Conservation (phyloP, 2,797 vertebrate genomes). For the Meriones psammophilus region DNA sequence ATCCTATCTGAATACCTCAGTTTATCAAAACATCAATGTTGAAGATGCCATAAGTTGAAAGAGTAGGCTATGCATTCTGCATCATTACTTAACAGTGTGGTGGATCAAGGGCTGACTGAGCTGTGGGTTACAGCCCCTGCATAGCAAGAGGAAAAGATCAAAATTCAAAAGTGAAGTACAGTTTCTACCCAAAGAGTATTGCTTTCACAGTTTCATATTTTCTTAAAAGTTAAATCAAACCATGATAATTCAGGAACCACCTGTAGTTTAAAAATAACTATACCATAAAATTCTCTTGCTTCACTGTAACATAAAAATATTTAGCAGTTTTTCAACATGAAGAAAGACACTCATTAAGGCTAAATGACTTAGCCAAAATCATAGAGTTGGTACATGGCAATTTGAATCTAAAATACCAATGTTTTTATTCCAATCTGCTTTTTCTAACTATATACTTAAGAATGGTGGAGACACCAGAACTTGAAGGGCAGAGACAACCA, state of each 20-base stretch:
- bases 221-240: neutral
- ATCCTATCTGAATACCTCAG: neutral
- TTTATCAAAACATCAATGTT: neutral
- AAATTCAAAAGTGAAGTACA: neutral
- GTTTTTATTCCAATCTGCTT: neutral
- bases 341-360: neutral
- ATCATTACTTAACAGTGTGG: neutral
- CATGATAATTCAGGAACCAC: neutral
- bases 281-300: neutral
- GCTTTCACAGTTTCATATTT: neutral
- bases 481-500: neutral
- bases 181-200: neutral
- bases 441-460: neutral
- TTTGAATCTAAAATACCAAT: neutral
- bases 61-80: too few relatives aligned
- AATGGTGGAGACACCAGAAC: neutral
- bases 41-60: neutral
- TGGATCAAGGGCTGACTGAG: neutral
- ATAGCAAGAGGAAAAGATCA: neutral
- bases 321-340: neutral
- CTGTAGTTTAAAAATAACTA: neutral
- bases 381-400: neutral
- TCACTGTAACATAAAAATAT: neutral
- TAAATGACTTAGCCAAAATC: constrained; percentile 1
- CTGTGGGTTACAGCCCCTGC: too few relatives aligned